Evolutionary conservation across 2,888 invertebrate species (phyloP).

Genomic region (Nezara viridula): DNA sequence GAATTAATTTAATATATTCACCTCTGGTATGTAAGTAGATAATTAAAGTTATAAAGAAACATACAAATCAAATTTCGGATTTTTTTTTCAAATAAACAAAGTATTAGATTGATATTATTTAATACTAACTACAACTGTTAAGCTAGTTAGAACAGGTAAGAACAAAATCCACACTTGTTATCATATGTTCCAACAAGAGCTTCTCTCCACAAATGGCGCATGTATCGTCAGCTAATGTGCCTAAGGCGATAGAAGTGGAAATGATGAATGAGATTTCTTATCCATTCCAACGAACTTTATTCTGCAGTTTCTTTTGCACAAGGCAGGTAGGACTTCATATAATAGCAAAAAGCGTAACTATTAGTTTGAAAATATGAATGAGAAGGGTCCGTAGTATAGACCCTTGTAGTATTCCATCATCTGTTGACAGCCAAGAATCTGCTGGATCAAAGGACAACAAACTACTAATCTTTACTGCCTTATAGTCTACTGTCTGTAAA

Average conservation of each 20-base stretch:
- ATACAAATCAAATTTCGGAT: too few species aligned
- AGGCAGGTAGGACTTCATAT: background rate
- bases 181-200: background rate
- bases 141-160: background rate
- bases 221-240: background rate
- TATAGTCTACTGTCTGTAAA: background rate
- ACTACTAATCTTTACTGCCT: background rate
- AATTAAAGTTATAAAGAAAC: too few species aligned
- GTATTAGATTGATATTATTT: too few species aligned
- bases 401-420: constrained; percentile 25
- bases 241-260: constrained; percentile 2
- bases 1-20: too few species aligned
- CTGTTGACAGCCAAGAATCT: background rate
- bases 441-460: background rate
- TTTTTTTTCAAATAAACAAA: too few species aligned
- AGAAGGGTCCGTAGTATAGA: background rate
- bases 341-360: background rate
- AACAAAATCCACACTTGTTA: background rate
- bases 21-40: too few species aligned
- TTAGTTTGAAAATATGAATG: constrained; percentile 25
- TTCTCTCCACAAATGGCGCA: background rate
- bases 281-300: constrained; percentile 7
- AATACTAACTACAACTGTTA: too few species aligned
- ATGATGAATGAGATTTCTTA: constrained; percentile 42
- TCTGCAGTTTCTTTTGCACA: background rate